Evolutionary conservation across 1,140 invertebrate species (phyloP).

Genomic region (Sitodiplosis mosellana): DNA sequence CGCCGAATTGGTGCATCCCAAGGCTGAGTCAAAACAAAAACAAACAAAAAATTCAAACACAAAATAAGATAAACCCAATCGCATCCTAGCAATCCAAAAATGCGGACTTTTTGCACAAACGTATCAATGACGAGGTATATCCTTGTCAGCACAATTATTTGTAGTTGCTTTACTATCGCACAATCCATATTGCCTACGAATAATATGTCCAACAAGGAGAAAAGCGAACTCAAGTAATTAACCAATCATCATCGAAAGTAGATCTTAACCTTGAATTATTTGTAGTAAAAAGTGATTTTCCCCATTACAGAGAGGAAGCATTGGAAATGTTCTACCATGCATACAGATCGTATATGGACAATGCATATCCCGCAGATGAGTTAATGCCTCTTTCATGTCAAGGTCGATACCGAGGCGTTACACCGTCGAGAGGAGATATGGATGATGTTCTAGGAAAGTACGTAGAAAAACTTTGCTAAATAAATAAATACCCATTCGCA

Average conservation of each 20-base stretch:
- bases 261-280: neutral
- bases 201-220: constrained; percentile 36
- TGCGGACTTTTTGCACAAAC: too few relatives aligned
- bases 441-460: constrained; percentile 94
- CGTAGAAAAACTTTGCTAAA: constrained; percentile 24
- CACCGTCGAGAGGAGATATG: constrained; percentile 81
- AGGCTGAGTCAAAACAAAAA: too few relatives aligned
- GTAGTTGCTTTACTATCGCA: too few relatives aligned
- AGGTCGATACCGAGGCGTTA: constrained; percentile 70
- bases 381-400: constrained; percentile 93
- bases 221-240: constrained; percentile 32
- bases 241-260: neutral
- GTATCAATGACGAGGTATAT: too few relatives aligned
- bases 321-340: constrained; percentile 95
- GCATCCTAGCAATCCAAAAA: too few relatives aligned
- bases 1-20: too few relatives aligned
- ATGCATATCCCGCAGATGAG: constrained; percentile 97
- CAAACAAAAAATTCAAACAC: too few relatives aligned
- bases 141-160: too few relatives aligned
- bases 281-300: neutral
- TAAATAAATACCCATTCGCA: too few relatives aligned
- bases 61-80: too few relatives aligned
- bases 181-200: constrained; percentile 19
- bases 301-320: constrained; percentile 33
- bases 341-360: constrained; percentile 91